A percentile compares a stretch with the other conserved stretches of the same genome.
phyloP scores from a whole-genome alignment of 92 coral and sea anemone genomes.

The Virgularia gustaviana region DNA sequence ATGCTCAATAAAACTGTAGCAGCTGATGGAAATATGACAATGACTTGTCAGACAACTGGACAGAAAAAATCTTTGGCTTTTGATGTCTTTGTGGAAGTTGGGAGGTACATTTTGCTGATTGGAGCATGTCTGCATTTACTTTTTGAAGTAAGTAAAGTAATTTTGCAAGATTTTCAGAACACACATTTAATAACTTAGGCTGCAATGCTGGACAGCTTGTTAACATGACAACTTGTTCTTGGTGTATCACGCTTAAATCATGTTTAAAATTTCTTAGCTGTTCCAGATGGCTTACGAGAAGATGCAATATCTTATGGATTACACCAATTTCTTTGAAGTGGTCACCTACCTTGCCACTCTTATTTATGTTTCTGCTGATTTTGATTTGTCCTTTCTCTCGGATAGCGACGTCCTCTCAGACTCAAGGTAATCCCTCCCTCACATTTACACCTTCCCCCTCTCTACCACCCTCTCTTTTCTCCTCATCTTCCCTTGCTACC shows the following conservation, averaged over 20 bases:
- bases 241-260: too few relatives aligned
- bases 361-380: slow-evolving; percentile 70
- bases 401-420: slow-evolving; percentile 16
- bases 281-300: slow-evolving; percentile 78
- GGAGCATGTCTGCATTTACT: slow-evolving; percentile 67
- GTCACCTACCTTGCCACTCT: slow-evolving; percentile 66
- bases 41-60: not conserved
- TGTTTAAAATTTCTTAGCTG: too few relatives aligned
- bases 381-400: slow-evolving; percentile 36
- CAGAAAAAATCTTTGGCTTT: slow-evolving; percentile 41
- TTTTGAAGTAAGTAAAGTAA: slow-evolving; percentile 71
- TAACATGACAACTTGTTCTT: too few relatives aligned
- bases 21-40: not conserved
- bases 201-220: too few relatives aligned
- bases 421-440: slow-evolving; percentile 15
- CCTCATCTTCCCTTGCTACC: not conserved
- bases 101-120: slow-evolving; percentile 64
- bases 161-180: too few relatives aligned
- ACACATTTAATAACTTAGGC: too few relatives aligned
- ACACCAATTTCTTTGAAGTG: slow-evolving; percentile 87
- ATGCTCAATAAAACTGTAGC: not conserved
- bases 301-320: slow-evolving; percentile 53
- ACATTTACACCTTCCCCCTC: not conserved
- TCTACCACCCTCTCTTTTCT: not conserved
- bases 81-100: slow-evolving; percentile 60